Conservation (phyloP, 1,140 invertebrate species). For the Temnothorax longispinosus region DNA sequence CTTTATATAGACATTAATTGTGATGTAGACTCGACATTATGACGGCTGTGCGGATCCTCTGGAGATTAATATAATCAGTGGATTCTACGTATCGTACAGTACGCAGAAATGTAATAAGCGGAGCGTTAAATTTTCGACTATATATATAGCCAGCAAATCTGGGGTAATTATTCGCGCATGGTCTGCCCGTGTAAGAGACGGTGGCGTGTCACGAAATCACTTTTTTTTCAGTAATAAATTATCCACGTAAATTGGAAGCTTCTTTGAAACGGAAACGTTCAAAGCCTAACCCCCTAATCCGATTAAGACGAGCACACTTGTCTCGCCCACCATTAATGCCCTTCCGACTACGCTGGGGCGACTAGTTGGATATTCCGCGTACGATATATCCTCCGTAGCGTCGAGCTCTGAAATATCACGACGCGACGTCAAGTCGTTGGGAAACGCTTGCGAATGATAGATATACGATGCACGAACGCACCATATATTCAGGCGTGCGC, state of each 20-base stretch:
- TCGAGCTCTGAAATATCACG: conserved; percentile 46
- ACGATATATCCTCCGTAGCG: conserved; percentile 29
- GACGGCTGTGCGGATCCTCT: background rate
- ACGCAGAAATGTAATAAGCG: conserved; percentile 18
- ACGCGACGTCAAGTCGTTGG: conserved; percentile 38
- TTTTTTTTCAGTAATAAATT: conserved; percentile 18
- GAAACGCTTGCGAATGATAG: conserved; percentile 55
- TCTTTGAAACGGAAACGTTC: conserved; percentile 6
- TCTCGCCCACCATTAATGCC: conserved; percentile 6
- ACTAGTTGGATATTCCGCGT: conserved; percentile 47
- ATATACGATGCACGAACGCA: conserved; percentile 59
- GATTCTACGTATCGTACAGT: background rate
- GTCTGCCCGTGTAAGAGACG: background rate
- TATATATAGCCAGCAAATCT: background rate
- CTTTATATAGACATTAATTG: conserved; percentile 27
- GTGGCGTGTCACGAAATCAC: background rate
- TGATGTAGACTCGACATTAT: background rate
- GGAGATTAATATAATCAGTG: conserved; percentile 19
- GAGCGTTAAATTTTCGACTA: conserved; percentile 9
- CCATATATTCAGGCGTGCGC: conserved; percentile 36
- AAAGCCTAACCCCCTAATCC: conserved; percentile 12
- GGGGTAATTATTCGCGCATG: background rate
- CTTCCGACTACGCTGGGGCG: conserved; percentile 7
- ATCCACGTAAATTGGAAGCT: conserved; percentile 26
- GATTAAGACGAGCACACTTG: conserved; percentile 29